A percentile compares a stretch with the other conserved stretches of the same genome.
Evolutionary conservation across 2,888 invertebrate species (phyloP).

Genomic region (Dorcus hopei): DNA sequence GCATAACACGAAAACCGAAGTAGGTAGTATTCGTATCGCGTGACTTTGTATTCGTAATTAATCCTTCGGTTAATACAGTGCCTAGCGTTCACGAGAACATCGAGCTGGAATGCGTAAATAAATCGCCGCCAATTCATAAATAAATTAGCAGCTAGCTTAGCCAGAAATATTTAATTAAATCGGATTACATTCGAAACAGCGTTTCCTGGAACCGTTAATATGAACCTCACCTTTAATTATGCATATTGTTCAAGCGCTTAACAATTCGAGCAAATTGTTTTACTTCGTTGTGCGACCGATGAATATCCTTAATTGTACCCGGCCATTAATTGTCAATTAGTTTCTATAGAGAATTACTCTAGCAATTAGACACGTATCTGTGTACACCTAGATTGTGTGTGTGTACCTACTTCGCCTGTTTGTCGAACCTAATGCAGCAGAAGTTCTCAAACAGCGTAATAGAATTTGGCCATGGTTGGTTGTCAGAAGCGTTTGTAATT

Average conservation of each 20-base stretch:
- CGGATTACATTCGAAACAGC: background rate
- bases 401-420: background rate
- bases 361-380: conserved; percentile 15
- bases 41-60: no score
- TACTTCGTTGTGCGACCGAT: conserved; percentile 20
- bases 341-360: conserved; percentile 17
- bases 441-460: conserved; percentile 4
- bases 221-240: conserved; percentile 15
- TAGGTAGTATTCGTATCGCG: no score
- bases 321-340: conserved; percentile 27
- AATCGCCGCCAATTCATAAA: no score
- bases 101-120: no score
- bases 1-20: no score
- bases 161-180: no score
- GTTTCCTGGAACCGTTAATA: background rate
- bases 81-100: no score
- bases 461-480: no score
- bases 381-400: conserved; percentile 1
- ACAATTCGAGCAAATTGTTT: conserved; percentile 23
- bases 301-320: conserved; percentile 23
- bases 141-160: no score
- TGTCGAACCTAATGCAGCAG: conserved; percentile 1
- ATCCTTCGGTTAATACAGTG: no score
- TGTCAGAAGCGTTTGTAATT: no score
- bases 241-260: conserved; percentile 15